Evolutionary conservation across 2,888 invertebrate species (phyloP).

Genomic region (Apantesis nais): DNA sequence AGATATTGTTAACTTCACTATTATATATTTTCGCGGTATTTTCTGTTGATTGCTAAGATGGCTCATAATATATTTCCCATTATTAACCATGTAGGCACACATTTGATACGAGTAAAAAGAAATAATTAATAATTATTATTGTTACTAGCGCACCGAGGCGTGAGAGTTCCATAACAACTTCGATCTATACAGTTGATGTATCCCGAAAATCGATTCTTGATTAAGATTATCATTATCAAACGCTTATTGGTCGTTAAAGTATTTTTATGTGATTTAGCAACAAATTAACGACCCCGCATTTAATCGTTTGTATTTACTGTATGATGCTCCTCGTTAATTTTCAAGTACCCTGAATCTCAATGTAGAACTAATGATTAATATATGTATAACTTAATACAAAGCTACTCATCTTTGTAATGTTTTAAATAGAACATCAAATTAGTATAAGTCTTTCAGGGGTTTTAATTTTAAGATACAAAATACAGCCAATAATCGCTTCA

Average conservation of each 20-base stretch:
- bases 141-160: not conserved
- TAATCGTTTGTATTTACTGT: no score
- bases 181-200: no score
- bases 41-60: not conserved
- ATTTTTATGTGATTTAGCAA: not conserved
- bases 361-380: not conserved
- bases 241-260: no score
- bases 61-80: not conserved
- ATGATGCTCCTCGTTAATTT: no score
- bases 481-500: slow-evolving; percentile 21
- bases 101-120: not conserved
- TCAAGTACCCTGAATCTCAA: not conserved
- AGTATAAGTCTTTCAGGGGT: slow-evolving; percentile 26
- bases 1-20: not conserved
- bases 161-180: not conserved
- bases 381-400: not conserved
- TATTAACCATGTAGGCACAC: not conserved
- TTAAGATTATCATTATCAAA: no score
- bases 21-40: not conserved
- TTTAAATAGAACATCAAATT: slow-evolving; percentile 27
- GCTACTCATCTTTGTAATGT: slow-evolving; percentile 20
- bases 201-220: no score
- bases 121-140: not conserved
- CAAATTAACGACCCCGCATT: not conserved
- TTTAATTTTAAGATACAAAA: slow-evolving; percentile 33